Evolutionary conservation across 2,797 vertebrate genomes (phyloP).

Genomic region (Propithecus perrieri): DNA sequence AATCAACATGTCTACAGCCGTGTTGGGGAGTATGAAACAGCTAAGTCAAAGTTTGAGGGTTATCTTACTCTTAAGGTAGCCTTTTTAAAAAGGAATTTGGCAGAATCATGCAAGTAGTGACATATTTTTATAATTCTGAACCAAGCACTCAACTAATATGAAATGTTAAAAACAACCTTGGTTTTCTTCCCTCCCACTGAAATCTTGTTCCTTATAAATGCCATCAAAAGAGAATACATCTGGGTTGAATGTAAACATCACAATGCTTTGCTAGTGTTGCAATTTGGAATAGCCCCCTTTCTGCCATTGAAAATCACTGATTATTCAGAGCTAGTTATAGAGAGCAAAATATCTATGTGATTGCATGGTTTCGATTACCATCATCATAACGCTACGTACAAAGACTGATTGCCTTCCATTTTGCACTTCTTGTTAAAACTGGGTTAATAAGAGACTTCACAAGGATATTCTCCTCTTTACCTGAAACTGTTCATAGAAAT

Average conservation of each 20-base stretch:
- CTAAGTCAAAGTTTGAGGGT: neutral
- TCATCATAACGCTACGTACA: slow-evolving; percentile 64
- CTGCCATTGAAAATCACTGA: slow-evolving; percentile 79
- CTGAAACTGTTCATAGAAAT: slow-evolving; percentile 41
- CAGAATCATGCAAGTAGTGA: neutral
- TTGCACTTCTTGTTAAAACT: slow-evolving; percentile 69
- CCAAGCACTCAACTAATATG: slow-evolving; percentile 41
- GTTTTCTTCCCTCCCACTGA: neutral
- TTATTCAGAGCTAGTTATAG: slow-evolving; percentile 78
- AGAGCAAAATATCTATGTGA: slow-evolving; percentile 79
- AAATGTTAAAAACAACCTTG: slow-evolving; percentile 46
- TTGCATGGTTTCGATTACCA: slow-evolving; percentile 66
- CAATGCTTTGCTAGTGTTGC: slow-evolving; percentile 68
- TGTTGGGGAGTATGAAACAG: neutral
- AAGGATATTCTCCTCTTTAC: slow-evolving; percentile 38
- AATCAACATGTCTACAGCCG: neutral
- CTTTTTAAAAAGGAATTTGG: neutral
- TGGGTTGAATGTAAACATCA: slow-evolving; percentile 73
- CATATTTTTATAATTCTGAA: slow-evolving; percentile 34
- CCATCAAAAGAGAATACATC: slow-evolving; percentile 45
- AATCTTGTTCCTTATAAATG: slow-evolving; percentile 55
- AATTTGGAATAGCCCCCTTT: slow-evolving; percentile 59
- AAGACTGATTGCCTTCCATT: slow-evolving; percentile 77
- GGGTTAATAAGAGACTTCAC: slow-evolving; percentile 72
- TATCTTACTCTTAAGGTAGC: slow-evolving; percentile 19